These are phyloP conservation scores for Rhinoderma darwinii DNA, from an alignment of 2,113 vertebrate genomes.

Conservation along the genomic window DNA sequence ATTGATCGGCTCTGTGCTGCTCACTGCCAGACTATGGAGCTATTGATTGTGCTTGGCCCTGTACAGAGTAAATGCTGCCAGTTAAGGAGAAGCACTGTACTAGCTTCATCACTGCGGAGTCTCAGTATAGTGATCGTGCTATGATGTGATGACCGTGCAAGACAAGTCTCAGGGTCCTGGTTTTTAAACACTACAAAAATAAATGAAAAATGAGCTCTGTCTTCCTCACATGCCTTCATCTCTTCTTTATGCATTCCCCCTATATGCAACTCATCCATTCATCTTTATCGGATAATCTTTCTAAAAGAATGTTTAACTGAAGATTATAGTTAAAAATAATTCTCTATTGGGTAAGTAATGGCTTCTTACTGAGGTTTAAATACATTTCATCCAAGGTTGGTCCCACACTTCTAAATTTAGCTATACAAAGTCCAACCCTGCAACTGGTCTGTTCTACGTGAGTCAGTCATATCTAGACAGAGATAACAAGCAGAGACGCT, in stretches of 20 bases:
- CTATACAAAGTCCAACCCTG: no score
- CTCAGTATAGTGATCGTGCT: neutral
- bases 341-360: no score
- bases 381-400: no score
- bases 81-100: neutral
- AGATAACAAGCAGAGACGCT: no score
- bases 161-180: neutral
- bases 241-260: neutral
- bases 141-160: constrained; percentile 42
- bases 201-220: neutral
- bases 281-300: neutral
- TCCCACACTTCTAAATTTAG: no score
- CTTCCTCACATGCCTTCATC: neutral
- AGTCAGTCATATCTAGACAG: no score
- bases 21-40: constrained; percentile 63
- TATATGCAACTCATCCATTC: neutral
- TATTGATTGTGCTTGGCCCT: constrained; percentile 61
- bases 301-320: no score
- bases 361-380: no score
- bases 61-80: constrained; percentile 21
- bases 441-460: no score
- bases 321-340: no score
- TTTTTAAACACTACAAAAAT: neutral
- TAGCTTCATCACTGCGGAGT: neutral
- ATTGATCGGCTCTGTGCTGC: constrained; percentile 70